Conservation (phyloP, 2,888 invertebrate genomes). For the Epistrophe eligans region DNA sequence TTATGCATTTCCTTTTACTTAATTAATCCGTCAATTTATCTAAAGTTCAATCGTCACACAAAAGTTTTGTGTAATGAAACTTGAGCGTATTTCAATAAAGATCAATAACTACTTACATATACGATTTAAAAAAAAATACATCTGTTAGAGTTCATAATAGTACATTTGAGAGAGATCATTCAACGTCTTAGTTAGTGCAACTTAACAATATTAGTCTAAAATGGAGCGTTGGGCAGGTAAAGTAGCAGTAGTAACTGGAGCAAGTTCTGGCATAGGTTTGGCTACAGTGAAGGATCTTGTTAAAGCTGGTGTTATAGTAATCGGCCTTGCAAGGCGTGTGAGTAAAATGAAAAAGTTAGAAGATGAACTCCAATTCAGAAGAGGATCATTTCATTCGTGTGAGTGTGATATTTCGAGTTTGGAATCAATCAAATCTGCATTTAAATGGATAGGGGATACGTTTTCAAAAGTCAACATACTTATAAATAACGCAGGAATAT, state of each 20-base stretch:
- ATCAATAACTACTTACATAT: slow-evolving; percentile 9
- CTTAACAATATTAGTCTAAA: slow-evolving; percentile 8
- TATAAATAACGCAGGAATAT: slow-evolving; percentile 86
- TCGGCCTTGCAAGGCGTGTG: slow-evolving; percentile 85
- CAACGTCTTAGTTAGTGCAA: background rate
- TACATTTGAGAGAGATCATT: slow-evolving; percentile 18
- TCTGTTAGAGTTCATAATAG: background rate
- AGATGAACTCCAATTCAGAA: slow-evolving; percentile 67
- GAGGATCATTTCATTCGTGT: slow-evolving; percentile 82
- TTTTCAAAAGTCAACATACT: slow-evolving; percentile 85
- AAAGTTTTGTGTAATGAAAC: background rate
- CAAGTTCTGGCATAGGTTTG: slow-evolving; percentile 86
- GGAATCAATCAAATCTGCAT: slow-evolving; percentile 85
- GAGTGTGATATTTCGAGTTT: slow-evolving; percentile 85
- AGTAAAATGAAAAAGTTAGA: slow-evolving; percentile 81
- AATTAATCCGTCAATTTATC: background rate
- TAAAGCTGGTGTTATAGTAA: slow-evolving; percentile 85
- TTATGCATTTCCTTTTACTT: no score
- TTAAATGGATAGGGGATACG: slow-evolving; percentile 84
- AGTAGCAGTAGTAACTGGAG: slow-evolving; percentile 87
- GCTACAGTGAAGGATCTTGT: slow-evolving; percentile 83
- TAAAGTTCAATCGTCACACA: background rate
- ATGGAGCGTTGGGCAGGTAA: slow-evolving; percentile 81
- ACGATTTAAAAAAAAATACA: background rate
- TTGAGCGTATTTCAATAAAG: background rate